A percentile compares a stretch with the other conserved stretches of the same genome.
These are phyloP conservation scores for Entomobrya multifasciata DNA, from an alignment of 2,888 invertebrate genomes.

Conservation along the genomic window DNA sequence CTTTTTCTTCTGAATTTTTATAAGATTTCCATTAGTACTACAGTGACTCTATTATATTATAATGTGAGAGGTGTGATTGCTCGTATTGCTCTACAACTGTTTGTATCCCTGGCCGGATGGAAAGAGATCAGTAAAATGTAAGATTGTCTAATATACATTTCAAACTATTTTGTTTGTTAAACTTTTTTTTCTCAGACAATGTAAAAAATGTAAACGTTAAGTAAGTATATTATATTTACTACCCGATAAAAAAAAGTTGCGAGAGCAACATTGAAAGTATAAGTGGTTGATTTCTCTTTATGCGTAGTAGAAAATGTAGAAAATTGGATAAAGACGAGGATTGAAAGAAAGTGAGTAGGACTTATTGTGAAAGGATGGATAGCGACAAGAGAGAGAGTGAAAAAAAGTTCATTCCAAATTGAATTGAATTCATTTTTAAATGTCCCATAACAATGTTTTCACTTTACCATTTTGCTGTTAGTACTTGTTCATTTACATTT, in stretches of 20 bases:
- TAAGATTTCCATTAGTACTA: constrained; percentile 69
- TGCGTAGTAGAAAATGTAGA: constrained; percentile 29
- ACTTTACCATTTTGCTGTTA: constrained; percentile 43
- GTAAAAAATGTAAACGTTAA: constrained; percentile 26
- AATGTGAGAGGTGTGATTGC: constrained; percentile 63
- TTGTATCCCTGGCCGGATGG: background rate
- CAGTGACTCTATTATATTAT: constrained; percentile 64
- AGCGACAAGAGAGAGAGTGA: background rate
- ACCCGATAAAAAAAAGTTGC: constrained; percentile 62
- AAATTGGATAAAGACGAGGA: too few species aligned
- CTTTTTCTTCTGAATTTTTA: constrained; percentile 57
- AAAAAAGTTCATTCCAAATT: constrained; percentile 76
- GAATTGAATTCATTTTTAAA: constrained; percentile 80
- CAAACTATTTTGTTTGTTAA: constrained; percentile 60
- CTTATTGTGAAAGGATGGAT: constrained; percentile 9
- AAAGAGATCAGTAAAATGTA: constrained; percentile 64
- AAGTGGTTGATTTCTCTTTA: constrained; percentile 64
- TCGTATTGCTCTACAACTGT: background rate
- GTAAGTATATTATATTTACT: constrained; percentile 60
- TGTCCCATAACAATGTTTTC: constrained; percentile 71
- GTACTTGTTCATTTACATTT: constrained; percentile 55
- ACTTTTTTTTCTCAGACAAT: constrained; percentile 42
- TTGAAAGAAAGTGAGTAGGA: too few species aligned
- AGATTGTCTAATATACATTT: constrained; percentile 53
- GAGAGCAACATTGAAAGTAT: constrained; percentile 50